These are phyloP conservation scores for Umimayanthus chanpuru DNA, from an alignment of 92 coral and sea anemone species.

Conservation along the genomic window DNA sequence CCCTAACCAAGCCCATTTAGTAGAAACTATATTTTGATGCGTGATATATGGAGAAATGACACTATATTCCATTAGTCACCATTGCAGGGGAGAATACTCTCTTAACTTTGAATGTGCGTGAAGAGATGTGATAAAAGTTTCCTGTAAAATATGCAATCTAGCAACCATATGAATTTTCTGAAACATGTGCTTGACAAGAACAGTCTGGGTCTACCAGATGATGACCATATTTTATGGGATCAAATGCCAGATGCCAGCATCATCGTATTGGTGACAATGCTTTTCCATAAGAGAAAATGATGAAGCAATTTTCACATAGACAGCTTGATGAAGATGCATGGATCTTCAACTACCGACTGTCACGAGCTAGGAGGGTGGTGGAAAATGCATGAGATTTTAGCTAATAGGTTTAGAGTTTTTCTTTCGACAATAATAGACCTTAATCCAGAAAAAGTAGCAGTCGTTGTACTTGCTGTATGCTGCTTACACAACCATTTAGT, in stretches of 20 bases:
- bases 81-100: no score
- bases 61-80: no score
- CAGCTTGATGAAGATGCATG: constrained; percentile 41
- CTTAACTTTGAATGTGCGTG: no score
- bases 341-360: constrained; percentile 42
- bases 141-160: no score
- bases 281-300: constrained; percentile 40
- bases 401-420: constrained; percentile 45
- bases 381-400: constrained; percentile 37
- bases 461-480: constrained; percentile 38
- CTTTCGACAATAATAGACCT: constrained; percentile 38
- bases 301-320: constrained; percentile 41
- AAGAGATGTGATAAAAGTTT: no score
- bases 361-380: constrained; percentile 40
- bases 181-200: constrained; percentile 46
- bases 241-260: constrained; percentile 10
- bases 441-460: constrained; percentile 41
- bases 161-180: no score
- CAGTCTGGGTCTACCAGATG: constrained; percentile 30
- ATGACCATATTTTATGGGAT: neutral
- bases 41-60: no score
- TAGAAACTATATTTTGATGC: no score
- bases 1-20: no score
- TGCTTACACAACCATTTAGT: constrained; percentile 46
- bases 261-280: constrained; percentile 48